phyloP scores from a whole-genome alignment of 2,888 invertebrate species.

The Fragum sueziense region DNA sequence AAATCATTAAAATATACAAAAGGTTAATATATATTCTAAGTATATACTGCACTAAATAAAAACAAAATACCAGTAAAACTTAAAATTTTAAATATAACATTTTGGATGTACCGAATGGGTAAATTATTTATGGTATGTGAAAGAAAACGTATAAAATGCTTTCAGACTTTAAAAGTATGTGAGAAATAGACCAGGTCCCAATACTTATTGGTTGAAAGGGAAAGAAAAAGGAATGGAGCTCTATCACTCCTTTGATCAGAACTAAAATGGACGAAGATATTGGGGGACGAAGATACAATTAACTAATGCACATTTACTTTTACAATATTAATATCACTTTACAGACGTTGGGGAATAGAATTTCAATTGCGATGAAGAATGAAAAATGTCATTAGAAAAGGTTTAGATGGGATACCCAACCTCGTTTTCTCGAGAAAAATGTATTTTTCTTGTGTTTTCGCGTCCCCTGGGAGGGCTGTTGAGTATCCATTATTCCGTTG shows the following conservation, averaged over 20 bases:
- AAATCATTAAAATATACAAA: no score
- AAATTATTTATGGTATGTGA: no score
- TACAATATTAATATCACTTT: constrained; percentile 73
- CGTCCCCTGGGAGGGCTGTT: constrained; percentile 32
- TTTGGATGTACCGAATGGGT: no score
- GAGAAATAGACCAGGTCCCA: no score
- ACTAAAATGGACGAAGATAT: constrained; percentile 46
- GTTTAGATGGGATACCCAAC: constrained; percentile 50
- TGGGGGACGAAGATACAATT: constrained; percentile 68
- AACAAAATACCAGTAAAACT: no score
- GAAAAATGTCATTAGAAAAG: constrained; percentile 56
- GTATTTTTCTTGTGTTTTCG: constrained; percentile 57
- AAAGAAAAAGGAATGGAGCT: not conserved
- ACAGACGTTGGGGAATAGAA: constrained; percentile 62
- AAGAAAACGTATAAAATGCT: no score
- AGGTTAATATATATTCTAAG: no score
- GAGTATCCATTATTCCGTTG: constrained; percentile 7
- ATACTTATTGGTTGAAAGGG: not conserved
- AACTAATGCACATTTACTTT: constrained; percentile 74
- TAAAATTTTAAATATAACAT: no score
- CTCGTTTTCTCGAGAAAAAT: constrained; percentile 39
- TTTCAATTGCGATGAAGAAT: constrained; percentile 67
- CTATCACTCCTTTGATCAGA: constrained; percentile 40
- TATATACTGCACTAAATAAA: no score
- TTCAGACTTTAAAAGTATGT: no score